Percentiles rank a stretch among this genome's conserved stretches.
These are phyloP conservation scores for Mohoua ochrocephala DNA, from an alignment of 2,113 vertebrate species.

Conservation along the genomic window DNA sequence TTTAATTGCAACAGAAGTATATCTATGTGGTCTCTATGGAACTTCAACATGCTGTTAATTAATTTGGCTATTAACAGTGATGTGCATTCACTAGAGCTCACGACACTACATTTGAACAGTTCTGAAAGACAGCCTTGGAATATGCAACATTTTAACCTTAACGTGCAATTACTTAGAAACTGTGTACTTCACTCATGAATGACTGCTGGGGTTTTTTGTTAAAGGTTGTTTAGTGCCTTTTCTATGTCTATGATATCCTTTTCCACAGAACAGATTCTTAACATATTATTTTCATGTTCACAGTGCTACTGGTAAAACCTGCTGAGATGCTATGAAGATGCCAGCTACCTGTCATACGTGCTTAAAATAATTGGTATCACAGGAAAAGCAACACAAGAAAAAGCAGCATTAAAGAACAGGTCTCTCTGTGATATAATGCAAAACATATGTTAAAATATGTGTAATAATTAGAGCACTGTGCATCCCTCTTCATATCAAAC, in stretches of 20 bases:
- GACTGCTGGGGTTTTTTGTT: background rate
- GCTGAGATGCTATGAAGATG: slow-evolving; percentile 64
- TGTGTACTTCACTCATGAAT: background rate
- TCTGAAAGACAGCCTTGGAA: background rate
- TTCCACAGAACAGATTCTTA: background rate
- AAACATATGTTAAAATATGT: slow-evolving; percentile 44
- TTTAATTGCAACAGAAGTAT: background rate
- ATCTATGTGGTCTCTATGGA: background rate
- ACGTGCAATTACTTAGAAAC: background rate
- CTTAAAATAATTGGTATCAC: slow-evolving; percentile 67
- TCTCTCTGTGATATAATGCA: slow-evolving; percentile 61
- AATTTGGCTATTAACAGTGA: background rate
- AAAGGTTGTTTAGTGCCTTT: background rate
- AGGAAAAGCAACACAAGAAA: slow-evolving; percentile 62
- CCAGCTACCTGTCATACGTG: slow-evolving; percentile 45
- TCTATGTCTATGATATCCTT: background rate
- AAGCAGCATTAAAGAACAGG: slow-evolving; percentile 48
- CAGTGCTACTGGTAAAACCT: slow-evolving; percentile 51
- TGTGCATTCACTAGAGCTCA: background rate
- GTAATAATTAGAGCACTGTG: slow-evolving; percentile 25
- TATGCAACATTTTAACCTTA: background rate
- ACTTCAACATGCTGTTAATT: background rate
- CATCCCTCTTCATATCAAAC: background rate
- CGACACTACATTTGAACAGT: background rate
- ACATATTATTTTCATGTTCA: slow-evolving; percentile 26